Evolutionary conservation across 2,888 invertebrate genomes (phyloP).

Genomic region (Pseudococcus longispinus): DNA sequence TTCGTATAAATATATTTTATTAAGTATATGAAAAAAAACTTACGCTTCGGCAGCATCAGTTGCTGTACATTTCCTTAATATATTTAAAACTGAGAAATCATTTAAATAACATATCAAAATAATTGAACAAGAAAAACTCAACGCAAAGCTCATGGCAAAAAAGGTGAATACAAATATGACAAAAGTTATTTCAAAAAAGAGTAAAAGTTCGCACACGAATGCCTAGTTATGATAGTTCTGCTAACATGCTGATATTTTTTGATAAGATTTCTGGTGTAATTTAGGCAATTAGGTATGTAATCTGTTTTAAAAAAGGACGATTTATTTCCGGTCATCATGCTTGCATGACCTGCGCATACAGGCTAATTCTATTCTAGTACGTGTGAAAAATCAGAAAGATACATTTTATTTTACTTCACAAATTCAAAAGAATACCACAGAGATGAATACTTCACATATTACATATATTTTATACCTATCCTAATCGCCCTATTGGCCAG

Average conservation of each 20-base stretch:
- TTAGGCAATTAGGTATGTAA: no score
- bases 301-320: no score
- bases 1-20: no score
- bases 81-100: background rate
- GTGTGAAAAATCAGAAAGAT: no score
- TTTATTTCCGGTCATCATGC: no score
- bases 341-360: no score
- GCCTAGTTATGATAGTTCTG: background rate
- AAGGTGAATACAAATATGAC: background rate
- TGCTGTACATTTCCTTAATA: background rate
- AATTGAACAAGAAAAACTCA: background rate
- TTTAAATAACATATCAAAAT: background rate
- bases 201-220: background rate
- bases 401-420: no score
- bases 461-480: no score
- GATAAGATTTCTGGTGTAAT: background rate
- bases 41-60: background rate
- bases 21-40: background rate
- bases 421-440: no score
- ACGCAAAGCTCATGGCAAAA: background rate
- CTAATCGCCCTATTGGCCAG: no score
- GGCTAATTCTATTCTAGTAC: no score
- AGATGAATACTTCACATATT: no score
- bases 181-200: background rate
- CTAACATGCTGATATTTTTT: background rate